These are phyloP conservation scores for Geophilus truncorum DNA, from an alignment of 2,888 invertebrate genomes.

Conservation along the genomic window DNA sequence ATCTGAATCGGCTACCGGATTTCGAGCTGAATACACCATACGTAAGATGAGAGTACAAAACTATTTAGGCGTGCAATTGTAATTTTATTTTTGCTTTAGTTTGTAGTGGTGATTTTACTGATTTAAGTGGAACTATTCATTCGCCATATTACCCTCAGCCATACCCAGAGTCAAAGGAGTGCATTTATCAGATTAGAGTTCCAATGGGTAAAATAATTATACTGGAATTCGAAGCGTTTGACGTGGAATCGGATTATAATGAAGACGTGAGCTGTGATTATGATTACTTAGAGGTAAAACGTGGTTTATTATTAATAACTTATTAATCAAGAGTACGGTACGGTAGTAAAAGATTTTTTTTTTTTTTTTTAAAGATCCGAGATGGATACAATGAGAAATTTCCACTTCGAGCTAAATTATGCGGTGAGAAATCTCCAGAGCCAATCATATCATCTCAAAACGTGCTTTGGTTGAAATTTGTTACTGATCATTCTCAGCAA, in stretches of 20 bases:
- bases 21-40: constrained; percentile 58
- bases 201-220: constrained; percentile 61
- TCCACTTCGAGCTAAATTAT: constrained; percentile 62
- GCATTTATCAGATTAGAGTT: constrained; percentile 64
- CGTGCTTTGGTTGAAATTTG: constrained; percentile 64
- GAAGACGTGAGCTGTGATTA: constrained; percentile 50
- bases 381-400: constrained; percentile 65
- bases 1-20: constrained; percentile 55
- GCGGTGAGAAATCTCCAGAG: constrained; percentile 55
- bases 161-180: constrained; percentile 60
- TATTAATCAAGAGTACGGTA: too few species aligned
- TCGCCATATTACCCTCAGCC: constrained; percentile 70
- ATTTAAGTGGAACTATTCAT: constrained; percentile 58
- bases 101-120: constrained; percentile 61
- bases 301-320: background rate
- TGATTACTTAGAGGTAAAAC: constrained; percentile 54
- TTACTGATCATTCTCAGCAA: constrained; percentile 54
- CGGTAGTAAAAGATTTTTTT: constrained; percentile 39
- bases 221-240: constrained; percentile 60
- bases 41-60: constrained; percentile 49
- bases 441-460: constrained; percentile 65
- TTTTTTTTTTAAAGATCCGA: constrained; percentile 63
- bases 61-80: too few species aligned
- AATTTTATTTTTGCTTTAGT: too few species aligned
- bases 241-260: constrained; percentile 54